phyloP scores from a whole-genome alignment of 2,797 vertebrate species.

The Gymnothorax javanicus region DNA sequence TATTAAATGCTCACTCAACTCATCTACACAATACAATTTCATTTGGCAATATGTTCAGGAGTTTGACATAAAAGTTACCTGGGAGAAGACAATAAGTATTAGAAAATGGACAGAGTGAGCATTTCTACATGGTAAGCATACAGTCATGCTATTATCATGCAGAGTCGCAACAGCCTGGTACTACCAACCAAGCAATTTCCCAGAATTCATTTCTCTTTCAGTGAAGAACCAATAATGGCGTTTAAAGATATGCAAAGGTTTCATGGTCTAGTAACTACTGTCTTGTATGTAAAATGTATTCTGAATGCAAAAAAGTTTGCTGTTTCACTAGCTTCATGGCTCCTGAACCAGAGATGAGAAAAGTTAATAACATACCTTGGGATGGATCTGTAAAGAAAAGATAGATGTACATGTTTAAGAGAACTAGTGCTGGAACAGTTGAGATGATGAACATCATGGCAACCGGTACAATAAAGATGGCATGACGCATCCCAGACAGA shows the following conservation, averaged over 20 bases:
- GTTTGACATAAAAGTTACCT: neutral
- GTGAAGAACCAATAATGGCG: neutral
- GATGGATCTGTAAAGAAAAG: conserved; percentile 62
- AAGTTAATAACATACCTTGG: conserved; percentile 62
- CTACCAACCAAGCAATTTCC: neutral
- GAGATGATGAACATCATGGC: conserved; percentile 15
- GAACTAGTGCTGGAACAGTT: conserved; percentile 2
- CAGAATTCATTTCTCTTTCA: neutral
- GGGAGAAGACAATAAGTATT: neutral
- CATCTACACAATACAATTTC: neutral
- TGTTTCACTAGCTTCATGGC: conserved; percentile 52
- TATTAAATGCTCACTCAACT: neutral
- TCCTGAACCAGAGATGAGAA: conserved; percentile 44
- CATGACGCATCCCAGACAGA: neutral
- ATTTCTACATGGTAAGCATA: neutral
- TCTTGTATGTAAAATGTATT: neutral
- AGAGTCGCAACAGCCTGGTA: neutral
- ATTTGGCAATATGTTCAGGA: neutral
- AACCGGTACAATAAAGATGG: conserved; percentile 3
- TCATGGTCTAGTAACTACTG: neutral
- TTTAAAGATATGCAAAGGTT: neutral
- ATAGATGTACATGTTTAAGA: conserved; percentile 34
- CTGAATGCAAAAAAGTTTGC: neutral
- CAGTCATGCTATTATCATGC: neutral
- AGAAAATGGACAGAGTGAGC: neutral